phyloP scores from a whole-genome alignment of 2,797 vertebrate genomes.

The Sebastes cheni region DNA sequence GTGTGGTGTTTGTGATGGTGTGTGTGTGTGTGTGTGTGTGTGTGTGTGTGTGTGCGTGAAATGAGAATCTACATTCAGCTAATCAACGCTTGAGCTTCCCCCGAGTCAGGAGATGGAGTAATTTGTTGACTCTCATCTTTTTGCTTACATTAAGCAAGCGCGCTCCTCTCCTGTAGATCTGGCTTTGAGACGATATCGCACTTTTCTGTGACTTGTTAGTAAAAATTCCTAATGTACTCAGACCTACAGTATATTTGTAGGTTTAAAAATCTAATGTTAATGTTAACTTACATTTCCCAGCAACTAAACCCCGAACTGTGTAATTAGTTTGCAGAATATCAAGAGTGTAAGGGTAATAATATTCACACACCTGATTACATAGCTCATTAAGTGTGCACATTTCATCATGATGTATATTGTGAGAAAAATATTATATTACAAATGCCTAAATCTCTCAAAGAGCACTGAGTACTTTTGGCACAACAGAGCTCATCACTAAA shows the following conservation, averaged over 20 bases:
- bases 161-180: conserved; percentile 53
- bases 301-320: conserved; percentile 25
- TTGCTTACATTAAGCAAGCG: conserved; percentile 80
- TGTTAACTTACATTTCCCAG: conserved; percentile 36
- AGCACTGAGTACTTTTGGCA: conserved; percentile 48
- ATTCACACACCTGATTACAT: conserved; percentile 25
- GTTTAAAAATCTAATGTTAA: conserved; percentile 39
- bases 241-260: conserved; percentile 54
- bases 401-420: conserved; percentile 46
- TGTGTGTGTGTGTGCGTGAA: neutral
- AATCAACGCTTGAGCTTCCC: conserved; percentile 44
- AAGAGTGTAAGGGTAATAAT: conserved; percentile 23
- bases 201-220: conserved; percentile 69
- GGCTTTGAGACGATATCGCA: conserved; percentile 62
- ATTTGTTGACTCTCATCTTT: conserved; percentile 45
- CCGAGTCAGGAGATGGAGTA: conserved; percentile 40
- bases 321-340: conserved; percentile 35
- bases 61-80: conserved; percentile 37
- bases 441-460: conserved; percentile 44
- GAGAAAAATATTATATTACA: conserved; percentile 38
- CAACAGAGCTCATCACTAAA: conserved; percentile 33
- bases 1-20: conserved; percentile 31
- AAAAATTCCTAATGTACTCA: conserved; percentile 49
- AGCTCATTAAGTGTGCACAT: conserved; percentile 44
- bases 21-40: neutral